A percentile compares a stretch with the other conserved stretches of the same genome.
phyloP scores from a whole-genome alignment of 2,888 invertebrate genomes.

The Himalopsyche anomala region DNA sequence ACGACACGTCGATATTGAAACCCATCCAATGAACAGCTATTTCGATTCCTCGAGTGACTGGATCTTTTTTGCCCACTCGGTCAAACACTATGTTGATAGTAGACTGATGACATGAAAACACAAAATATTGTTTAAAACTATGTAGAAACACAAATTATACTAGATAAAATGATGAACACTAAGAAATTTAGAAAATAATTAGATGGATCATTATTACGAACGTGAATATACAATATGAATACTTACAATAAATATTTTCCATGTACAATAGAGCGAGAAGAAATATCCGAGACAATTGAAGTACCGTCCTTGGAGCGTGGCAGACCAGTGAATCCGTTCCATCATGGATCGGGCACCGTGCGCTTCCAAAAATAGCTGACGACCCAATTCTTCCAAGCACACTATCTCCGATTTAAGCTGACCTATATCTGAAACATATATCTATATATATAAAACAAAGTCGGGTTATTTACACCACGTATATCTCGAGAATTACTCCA shows the following conservation, averaged over 20 bases:
- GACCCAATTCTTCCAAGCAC: conserved; percentile 92
- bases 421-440: conserved; percentile 79
- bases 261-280: conserved; percentile 97
- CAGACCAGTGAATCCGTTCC: conserved; percentile 95
- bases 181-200: too few relatives aligned
- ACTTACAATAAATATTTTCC: conserved; percentile 99
- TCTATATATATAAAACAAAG: too few relatives aligned
- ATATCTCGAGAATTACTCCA: too few relatives aligned
- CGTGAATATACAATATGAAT: neutral
- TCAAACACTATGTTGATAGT: conserved; percentile 99
- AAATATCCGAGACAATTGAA: conserved; percentile 99
- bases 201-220: too few relatives aligned
- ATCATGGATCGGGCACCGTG: conserved; percentile 95
- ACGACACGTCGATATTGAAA: conserved; percentile 95
- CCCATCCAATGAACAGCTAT: conserved; percentile 98
- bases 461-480: too few relatives aligned
- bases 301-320: conserved; percentile 97
- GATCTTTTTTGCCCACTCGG: conserved; percentile 98
- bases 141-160: too few relatives aligned
- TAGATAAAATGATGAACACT: too few relatives aligned
- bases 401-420: conserved; percentile 90
- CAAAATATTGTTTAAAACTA: neutral
- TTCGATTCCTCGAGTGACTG: conserved; percentile 96
- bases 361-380: conserved; percentile 97
- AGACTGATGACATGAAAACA: conserved; percentile 78